Evolutionary conservation across 2,888 invertebrate species (phyloP).

Genomic region (Timema cristinae): DNA sequence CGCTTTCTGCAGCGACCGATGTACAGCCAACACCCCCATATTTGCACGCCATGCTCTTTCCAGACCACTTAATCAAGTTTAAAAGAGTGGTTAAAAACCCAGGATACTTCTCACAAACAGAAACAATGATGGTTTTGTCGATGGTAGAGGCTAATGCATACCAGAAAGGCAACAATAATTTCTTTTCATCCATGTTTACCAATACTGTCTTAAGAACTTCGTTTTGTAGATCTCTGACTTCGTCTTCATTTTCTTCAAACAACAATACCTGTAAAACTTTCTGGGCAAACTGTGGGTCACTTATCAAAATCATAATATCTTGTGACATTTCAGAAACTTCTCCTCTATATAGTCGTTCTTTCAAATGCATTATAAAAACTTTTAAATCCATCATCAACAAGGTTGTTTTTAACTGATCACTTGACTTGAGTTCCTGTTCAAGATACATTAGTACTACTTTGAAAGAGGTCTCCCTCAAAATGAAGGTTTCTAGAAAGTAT

Average conservation of each 20-base stretch:
- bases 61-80: conserved; percentile 48
- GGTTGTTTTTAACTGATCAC: too few species aligned
- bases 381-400: too few species aligned
- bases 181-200: conserved; percentile 42
- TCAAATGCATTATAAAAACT: not conserved
- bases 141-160: conserved; percentile 38
- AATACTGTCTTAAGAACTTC: conserved; percentile 39
- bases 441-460: too few species aligned
- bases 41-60: conserved; percentile 45
- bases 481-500: conserved; percentile 41
- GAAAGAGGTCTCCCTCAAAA: not conserved
- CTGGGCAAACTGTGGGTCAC: conserved; percentile 35
- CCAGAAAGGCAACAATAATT: conserved; percentile 43
- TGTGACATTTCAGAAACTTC: conserved; percentile 34
- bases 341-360: not conserved
- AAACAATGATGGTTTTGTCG: conserved; percentile 39
- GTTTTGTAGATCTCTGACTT: conserved; percentile 35
- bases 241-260: conserved; percentile 31
- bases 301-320: conserved; percentile 40
- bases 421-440: too few species aligned
- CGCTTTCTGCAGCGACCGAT: conserved; percentile 42
- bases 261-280: conserved; percentile 16
- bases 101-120: conserved; percentile 40
- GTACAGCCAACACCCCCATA: conserved; percentile 33
- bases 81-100: conserved; percentile 45